A percentile compares a stretch with the other conserved stretches of the same genome.
Conservation (phyloP, 2,113 vertebrate species). For the Menura novaehollandiae region DNA sequence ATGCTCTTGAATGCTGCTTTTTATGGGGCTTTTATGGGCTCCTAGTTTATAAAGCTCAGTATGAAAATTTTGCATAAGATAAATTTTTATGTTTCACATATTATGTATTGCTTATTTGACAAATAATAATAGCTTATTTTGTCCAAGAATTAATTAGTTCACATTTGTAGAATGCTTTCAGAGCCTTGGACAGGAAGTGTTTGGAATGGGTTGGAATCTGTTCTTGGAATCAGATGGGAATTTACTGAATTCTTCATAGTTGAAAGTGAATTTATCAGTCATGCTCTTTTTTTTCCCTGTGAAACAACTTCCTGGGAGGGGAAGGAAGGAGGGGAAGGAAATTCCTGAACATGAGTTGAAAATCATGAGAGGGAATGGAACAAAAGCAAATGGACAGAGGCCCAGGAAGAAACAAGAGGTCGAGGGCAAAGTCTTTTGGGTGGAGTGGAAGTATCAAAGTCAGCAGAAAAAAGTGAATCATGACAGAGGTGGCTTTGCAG, state of each 20-base stretch:
- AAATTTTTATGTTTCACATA: neutral
- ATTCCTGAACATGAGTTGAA: neutral
- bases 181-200: neutral
- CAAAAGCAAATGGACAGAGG: neutral
- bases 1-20: neutral
- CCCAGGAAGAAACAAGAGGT: neutral
- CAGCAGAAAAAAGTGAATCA: neutral
- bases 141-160: neutral
- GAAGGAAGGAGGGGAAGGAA: neutral
- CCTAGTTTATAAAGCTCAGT: neutral
- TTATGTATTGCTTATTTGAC: neutral
- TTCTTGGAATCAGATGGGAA: neutral
- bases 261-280: neutral
- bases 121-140: neutral
- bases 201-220: neutral
- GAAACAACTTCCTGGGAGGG: neutral
- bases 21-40: neutral
- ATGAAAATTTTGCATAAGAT: neutral
- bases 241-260: neutral
- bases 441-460: neutral
- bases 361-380: neutral
- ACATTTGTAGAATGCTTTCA: neutral
- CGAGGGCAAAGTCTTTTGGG: neutral
- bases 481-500: neutral
- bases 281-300: neutral